phyloP scores from a whole-genome alignment of 2,113 vertebrate genomes.

The Odontophorus gujanensis region DNA sequence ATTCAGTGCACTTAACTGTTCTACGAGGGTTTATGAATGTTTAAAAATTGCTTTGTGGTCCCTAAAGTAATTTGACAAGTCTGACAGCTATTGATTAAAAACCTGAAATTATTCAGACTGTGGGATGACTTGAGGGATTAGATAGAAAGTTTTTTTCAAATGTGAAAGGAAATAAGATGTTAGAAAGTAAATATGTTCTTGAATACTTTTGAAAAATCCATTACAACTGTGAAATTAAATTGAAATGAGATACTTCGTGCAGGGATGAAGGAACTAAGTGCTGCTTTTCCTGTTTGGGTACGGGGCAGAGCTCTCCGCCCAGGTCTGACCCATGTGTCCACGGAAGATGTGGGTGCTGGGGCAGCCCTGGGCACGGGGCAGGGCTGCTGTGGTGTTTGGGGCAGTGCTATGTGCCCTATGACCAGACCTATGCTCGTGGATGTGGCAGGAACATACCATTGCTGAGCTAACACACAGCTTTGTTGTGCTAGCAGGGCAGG shows the following conservation, averaged over 20 bases:
- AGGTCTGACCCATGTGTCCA: not conserved
- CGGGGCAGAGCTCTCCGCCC: not conserved
- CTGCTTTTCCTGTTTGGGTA: conserved; percentile 37
- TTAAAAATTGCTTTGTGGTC: conserved; percentile 85
- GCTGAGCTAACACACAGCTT: too few species aligned
- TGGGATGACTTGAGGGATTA: conserved; percentile 79
- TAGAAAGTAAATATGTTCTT: conserved; percentile 67
- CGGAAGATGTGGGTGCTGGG: fast-evolving
- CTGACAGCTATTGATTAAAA: conserved; percentile 88
- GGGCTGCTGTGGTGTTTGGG: not conserved
- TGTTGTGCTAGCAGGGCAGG: too few species aligned
- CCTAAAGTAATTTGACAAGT: conserved; percentile 86
- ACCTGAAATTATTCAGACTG: conserved; percentile 82
- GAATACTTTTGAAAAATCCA: conserved; percentile 69
- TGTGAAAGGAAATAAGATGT: conserved; percentile 71
- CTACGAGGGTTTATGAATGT: conserved; percentile 83
- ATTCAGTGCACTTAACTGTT: conserved; percentile 77
- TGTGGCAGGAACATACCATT: too few species aligned
- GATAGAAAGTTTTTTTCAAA: conserved; percentile 75
- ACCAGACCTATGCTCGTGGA: not conserved
- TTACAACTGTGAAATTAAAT: conserved; percentile 64
- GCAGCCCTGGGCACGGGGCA: not conserved
- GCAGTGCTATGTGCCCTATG: not conserved
- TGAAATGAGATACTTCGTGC: conserved; percentile 51
- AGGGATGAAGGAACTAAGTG: conserved; percentile 43